Base-by-base conservation (phyloP, 1,140 invertebrate species). In the Teleogryllus occipitalis region DNA sequence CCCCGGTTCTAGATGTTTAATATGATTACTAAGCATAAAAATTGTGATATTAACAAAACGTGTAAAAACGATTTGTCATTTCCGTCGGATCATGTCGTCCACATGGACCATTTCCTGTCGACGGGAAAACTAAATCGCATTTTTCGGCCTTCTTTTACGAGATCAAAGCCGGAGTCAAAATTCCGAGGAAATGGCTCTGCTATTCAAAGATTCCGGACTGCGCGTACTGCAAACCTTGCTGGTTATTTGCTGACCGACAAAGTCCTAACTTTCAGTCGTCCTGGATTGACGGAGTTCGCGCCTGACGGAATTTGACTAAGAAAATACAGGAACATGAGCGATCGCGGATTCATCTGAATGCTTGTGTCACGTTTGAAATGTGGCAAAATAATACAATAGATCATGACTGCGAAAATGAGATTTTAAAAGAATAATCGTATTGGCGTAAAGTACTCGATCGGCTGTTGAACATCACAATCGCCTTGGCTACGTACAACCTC, bases 221-320 rank as follows among this genome's bases (percentile, higher is more conserved):
- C 81, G 80, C 81, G 81, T 83, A 83, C 80, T 83, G 83, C 74
- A 82, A 82, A 80, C 83, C 83, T 80, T 83, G 83, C 82, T 83
- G 83, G 82, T 83, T 84, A 82, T 83, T 82, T n/a, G 83, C 83
- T 82, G 81, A 84, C 81, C 83, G 81, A 81, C 81, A 84, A 83
- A 83, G 78, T 82, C 82, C 83, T 83, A 83, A 80, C 82, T 83
- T 83, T 81, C 83, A 82, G 79, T 82, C 81, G 80, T 82, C 82
- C 54, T 84, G 83, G 82, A 82, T 83, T 83, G 83, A 83, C 80
- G 82, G 81, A 82, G 82, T 82, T 83, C 82, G 82, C n/a, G 80
- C 83, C 82, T 82, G 82, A 83, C 83, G 83, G 79, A 83, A 83
- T 83, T 83, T 83, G 76, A 78, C 83, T 54, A 81, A 83, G 82